phyloP scores from a whole-genome alignment of 2,888 invertebrate genomes.

The Leucoma salicis region DNA sequence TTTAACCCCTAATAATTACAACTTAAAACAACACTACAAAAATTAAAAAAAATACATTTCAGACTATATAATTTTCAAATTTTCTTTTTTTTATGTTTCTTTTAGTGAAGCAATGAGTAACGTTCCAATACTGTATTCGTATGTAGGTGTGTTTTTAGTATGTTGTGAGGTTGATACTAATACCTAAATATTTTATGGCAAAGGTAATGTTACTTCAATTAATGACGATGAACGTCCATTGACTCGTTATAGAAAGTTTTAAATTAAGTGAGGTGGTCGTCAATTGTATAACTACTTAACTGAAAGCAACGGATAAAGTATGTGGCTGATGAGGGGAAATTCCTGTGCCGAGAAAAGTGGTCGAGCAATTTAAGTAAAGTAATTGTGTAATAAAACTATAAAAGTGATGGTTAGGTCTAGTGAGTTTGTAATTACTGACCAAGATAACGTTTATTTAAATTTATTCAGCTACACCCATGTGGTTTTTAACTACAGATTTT shows the following conservation, averaged over 20 bases:
- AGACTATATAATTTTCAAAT: too few relatives aligned
- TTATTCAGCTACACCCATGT: neutral
- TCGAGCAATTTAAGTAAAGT: slow-evolving; percentile 36
- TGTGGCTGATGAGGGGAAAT: slow-evolving; percentile 54
- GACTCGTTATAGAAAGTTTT: slow-evolving; percentile 75
- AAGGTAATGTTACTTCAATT: slow-evolving; percentile 23
- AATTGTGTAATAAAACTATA: slow-evolving; percentile 22
- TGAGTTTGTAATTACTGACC: slow-evolving; percentile 1
- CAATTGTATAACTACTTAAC: slow-evolving; percentile 75
- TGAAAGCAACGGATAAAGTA: slow-evolving; percentile 56
- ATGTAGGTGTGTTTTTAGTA: too few relatives aligned
- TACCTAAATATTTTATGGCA: slow-evolving; percentile 25
- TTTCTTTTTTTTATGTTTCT: too few relatives aligned
- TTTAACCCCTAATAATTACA: too few relatives aligned
- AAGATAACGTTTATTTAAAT: neutral
- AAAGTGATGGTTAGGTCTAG: neutral
- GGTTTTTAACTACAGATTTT: neutral
- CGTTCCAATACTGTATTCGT: too few relatives aligned
- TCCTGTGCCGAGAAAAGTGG: slow-evolving; percentile 39
- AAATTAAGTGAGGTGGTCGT: slow-evolving; percentile 68
- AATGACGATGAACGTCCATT: slow-evolving; percentile 53
- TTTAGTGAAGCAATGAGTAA: too few relatives aligned
- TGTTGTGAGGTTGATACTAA: neutral
- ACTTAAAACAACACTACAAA: too few relatives aligned
- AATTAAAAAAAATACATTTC: too few relatives aligned